phyloP scores from a whole-genome alignment of 2,797 vertebrate species.

The Cygnus olor region DNA sequence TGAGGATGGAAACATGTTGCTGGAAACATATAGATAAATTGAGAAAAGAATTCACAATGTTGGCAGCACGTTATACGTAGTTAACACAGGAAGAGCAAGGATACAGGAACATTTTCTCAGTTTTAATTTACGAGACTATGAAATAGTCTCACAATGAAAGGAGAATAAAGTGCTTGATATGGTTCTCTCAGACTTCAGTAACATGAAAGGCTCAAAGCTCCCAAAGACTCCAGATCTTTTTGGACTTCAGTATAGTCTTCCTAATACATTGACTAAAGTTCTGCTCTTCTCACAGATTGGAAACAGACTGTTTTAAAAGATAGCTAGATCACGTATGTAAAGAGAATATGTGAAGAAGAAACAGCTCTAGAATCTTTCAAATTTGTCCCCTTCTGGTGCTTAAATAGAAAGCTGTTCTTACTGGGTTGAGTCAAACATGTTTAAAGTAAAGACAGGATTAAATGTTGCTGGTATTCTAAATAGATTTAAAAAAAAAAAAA shows the following conservation, averaged over 20 bases:
- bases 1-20: not conserved
- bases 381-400: not conserved
- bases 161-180: not conserved
- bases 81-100: not conserved
- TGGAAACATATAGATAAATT: not conserved
- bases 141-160: not conserved
- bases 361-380: not conserved
- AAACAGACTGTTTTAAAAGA: not conserved
- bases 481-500: not conserved
- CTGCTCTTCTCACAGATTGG: not conserved
- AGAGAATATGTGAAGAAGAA: not conserved
- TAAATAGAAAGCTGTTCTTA: not conserved
- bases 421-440: not conserved
- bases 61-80: not conserved
- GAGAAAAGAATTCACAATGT: not conserved
- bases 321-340: not conserved
- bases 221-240: not conserved
- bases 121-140: not conserved
- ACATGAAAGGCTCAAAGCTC: not conserved
- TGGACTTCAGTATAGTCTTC: not conserved
- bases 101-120: not conserved
- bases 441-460: not conserved
- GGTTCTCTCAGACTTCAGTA: not conserved
- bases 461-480: not conserved
- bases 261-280: not conserved